phyloP scores from a whole-genome alignment of 2,113 vertebrate species.

The Gnathonemus echidnorhynchus region DNA sequence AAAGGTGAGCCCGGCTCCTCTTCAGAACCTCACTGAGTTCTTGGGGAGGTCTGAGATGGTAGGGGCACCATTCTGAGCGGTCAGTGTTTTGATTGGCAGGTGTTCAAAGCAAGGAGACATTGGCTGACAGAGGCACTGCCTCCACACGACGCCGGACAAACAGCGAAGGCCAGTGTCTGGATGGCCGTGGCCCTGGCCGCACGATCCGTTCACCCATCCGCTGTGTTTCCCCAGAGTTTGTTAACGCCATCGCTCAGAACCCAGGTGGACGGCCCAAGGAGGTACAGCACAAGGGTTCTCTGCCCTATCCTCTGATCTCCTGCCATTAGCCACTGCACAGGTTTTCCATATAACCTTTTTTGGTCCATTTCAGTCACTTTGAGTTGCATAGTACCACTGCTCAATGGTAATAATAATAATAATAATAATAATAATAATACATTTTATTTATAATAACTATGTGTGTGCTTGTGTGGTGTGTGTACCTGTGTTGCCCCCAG shows the following conservation, averaged over 20 bases:
- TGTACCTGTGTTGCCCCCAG: conserved; percentile 49
- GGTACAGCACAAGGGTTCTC: conserved; percentile 55
- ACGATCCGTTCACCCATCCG: conserved; percentile 78
- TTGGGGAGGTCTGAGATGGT: neutral
- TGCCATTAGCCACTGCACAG: neutral
- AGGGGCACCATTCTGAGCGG: neutral
- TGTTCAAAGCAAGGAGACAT: conserved; percentile 67
- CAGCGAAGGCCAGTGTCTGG: conserved; percentile 76
- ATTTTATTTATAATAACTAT: neutral
- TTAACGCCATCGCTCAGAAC: conserved; percentile 86
- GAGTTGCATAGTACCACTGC: neutral
- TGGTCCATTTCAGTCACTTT: neutral
- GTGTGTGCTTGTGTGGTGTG: conserved; percentile 8
- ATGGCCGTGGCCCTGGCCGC: conserved; percentile 49
- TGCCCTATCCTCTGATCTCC: neutral
- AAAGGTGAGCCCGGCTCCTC: neutral
- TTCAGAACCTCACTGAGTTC: neutral
- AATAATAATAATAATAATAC: neutral
- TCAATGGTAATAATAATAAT: neutral
- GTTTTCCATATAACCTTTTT: neutral
- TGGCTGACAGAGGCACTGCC: conserved; percentile 54
- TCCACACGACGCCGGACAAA: conserved; percentile 57
- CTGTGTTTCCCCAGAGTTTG: conserved; percentile 86
- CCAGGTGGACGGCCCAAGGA: conserved; percentile 93
- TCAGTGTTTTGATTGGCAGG: conserved; percentile 50